Base-by-base conservation (phyloP, 2,888 invertebrate genomes). In the Eupelmus urozonus region DNA sequence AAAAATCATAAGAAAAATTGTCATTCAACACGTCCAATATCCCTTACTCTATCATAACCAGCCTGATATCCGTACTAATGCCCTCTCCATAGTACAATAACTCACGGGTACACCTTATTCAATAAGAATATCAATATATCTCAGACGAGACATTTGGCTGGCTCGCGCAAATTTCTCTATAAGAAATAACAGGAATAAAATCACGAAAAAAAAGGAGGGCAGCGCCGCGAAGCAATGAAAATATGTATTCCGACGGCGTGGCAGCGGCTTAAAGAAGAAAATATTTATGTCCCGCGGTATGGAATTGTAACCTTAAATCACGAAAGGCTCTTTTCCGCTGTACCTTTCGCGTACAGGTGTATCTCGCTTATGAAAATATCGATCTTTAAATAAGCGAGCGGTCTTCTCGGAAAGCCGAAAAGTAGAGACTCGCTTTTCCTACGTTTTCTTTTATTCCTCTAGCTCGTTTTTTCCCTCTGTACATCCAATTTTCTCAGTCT, bases 91-190 rank as follows among this genome's bases (percentile, higher is more conserved):
- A 13, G 13, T 45, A 13, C 59, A 49, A 45, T 66, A 59, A 76
- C 49, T 71, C 66, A 66, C 23, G 3, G 34, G 13, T 60, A 69
- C 27, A 63, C 55, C 51, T 20, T 69, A 75, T 75, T 75, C 69
- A 45, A 42, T 76, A 45, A 18, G 27, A 69, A 63, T 62, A 76
- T 76, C 69, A 29, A 71, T 71, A 76, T 71, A 49, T 76, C 66
- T 66, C 13, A 55, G 1, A 2, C 42, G 34, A 49, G 49, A 60
- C 71, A 60, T 59, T 76, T 65, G 76, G 51, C 65, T 65, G 29
- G 59, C 59, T 65, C 51, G 27, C 27, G 7, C 27, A 18, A 34
- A 65, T 49, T 27, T 34, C 42, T 40, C 49, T 55, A 23, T 42
- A 25, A 63, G 49, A 63, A 65, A n/a, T n/a, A n/a, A 71, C n/a